Conservation (phyloP, 2,113 vertebrate species). For the Oncorhynchus tshawytscha region DNA sequence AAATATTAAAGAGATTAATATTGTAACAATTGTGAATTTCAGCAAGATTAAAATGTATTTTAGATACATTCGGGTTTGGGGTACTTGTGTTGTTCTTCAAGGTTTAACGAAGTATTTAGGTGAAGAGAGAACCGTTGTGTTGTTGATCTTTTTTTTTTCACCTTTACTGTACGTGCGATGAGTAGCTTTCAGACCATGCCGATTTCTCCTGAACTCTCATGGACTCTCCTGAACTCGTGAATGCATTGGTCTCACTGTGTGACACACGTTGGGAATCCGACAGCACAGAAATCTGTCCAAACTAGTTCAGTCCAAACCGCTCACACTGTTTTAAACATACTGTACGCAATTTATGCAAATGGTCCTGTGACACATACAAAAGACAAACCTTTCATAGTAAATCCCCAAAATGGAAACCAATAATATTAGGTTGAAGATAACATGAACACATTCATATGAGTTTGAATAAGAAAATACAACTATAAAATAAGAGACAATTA, state of each 20-base stretch:
- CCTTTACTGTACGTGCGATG: background rate
- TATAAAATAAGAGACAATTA: too few species aligned
- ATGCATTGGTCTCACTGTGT: background rate
- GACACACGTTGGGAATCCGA: background rate
- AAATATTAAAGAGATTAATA: constrained; percentile 48
- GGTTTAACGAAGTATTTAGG: constrained; percentile 26
- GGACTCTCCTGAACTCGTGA: background rate
- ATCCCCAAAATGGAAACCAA: too few species aligned
- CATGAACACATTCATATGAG: too few species aligned
- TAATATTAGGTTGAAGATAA: background rate
- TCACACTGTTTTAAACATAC: too few species aligned
- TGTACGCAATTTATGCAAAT: too few species aligned
- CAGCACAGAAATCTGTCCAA: too few species aligned
- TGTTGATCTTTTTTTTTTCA: background rate
- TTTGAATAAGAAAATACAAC: constrained; percentile 22
- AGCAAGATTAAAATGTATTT: constrained; percentile 97
- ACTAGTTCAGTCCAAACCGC: too few species aligned
- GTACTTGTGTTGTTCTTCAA: constrained; percentile 74
- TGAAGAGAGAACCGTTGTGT: constrained; percentile 5
- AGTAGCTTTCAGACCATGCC: background rate
- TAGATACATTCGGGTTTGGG: constrained; percentile 86
- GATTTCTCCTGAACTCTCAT: background rate
- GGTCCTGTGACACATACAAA: too few species aligned
- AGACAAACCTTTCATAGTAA: too few species aligned
- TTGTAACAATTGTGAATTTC: constrained; percentile 86